Conservation (phyloP, 2,113 vertebrate genomes). For the Solea senegalensis region DNA sequence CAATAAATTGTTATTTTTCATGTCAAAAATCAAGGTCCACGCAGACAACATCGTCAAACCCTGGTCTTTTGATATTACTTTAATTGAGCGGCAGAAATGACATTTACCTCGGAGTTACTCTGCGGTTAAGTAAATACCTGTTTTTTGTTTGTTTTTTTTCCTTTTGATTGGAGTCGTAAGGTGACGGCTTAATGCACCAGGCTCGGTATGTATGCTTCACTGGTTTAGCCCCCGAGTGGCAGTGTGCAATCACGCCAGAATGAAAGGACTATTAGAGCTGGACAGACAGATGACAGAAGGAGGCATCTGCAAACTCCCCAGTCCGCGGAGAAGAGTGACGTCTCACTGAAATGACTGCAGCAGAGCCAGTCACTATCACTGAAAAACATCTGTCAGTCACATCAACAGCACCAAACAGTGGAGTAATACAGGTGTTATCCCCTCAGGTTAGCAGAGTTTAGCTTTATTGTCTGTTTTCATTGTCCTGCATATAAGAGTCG, state of each 20-base stretch:
- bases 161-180: no score
- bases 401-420: neutral
- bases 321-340: conserved; percentile 38
- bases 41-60: no score
- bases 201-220: no score
- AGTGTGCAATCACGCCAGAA: neutral
- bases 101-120: no score
- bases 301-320: conserved; percentile 19
- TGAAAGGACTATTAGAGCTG: conserved; percentile 6
- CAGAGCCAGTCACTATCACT: conserved; percentile 1
- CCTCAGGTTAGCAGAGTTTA: neutral
- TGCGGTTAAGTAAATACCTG: no score
- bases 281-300: conserved; percentile 28
- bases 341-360: conserved; percentile 27
- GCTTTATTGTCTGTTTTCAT: neutral
- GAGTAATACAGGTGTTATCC: neutral
- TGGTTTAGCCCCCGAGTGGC: neutral
- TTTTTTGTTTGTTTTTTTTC: no score
- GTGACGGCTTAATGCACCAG: no score
- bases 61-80: no score
- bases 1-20: no score
- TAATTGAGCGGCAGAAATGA: no score
- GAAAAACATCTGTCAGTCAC: conserved; percentile 21
- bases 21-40: no score
- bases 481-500: neutral